A percentile compares a stretch with the other conserved stretches of the same genome.
Conservation (phyloP, 2,113 vertebrate species). For the Lynx canadensis region DNA sequence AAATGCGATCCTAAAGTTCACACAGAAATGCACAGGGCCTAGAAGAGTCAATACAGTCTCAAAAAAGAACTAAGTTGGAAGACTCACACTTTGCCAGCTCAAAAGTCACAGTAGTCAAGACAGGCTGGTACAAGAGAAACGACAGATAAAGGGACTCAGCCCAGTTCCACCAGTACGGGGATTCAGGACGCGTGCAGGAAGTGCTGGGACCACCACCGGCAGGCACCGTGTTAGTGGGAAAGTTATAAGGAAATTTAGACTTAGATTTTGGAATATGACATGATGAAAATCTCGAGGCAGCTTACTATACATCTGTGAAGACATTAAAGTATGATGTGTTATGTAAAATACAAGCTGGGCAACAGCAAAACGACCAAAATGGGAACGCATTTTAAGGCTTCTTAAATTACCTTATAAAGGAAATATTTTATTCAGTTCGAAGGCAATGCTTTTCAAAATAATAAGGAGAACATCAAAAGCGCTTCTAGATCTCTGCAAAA, state of each 20-base stretch:
- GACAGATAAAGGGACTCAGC: neutral
- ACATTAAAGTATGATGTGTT: neutral
- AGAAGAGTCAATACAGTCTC: neutral
- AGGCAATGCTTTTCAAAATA: neutral
- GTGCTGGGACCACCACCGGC: too few species aligned
- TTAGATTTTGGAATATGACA: neutral
- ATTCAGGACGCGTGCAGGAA: fast-evolving
- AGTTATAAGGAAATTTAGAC: neutral
- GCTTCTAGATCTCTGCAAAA: neutral
- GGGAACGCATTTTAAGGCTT: neutral
- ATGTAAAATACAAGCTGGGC: neutral
- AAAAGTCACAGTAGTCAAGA: neutral
- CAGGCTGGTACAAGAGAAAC: neutral
- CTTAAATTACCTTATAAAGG: neutral
- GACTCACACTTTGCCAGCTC: neutral
- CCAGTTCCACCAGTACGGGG: too few species aligned
- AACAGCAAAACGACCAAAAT: neutral
- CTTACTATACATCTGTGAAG: neutral
- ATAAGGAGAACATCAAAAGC: neutral
- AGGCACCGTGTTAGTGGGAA: neutral
- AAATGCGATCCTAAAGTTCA: neutral
- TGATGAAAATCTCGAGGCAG: neutral
- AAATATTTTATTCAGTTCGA: neutral
- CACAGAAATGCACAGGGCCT: neutral
- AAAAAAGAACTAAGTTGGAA: neutral